Evolutionary conservation across 2,888 invertebrate genomes (phyloP).

Genomic region (Macaria notata): DNA sequence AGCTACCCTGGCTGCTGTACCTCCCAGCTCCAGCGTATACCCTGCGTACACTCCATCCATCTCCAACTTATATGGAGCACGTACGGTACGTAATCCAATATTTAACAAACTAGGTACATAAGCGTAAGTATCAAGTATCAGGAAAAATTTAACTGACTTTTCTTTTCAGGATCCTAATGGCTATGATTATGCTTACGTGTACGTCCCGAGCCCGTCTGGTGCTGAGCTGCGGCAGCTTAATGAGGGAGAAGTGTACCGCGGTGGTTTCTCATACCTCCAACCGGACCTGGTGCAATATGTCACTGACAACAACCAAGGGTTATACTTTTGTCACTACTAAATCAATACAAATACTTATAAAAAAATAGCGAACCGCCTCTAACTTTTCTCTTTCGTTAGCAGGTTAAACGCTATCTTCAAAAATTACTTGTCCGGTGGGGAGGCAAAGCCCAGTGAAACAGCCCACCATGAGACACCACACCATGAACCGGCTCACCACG

Average conservation of each 20-base stretch:
- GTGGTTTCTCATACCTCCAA: conserved; percentile 78
- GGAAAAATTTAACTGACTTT: background rate
- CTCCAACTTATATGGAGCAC: conserved; percentile 42
- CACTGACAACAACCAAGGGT: conserved; percentile 78
- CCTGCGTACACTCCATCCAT: conserved; percentile 47
- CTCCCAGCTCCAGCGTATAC: conserved; percentile 45
- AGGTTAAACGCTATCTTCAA: conserved; percentile 73
- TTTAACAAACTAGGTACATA: no score
- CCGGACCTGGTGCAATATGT: conserved; percentile 79
- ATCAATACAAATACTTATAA: conserved; percentile 10
- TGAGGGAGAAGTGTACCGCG: conserved; percentile 77
- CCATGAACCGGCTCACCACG: conserved; percentile 11
- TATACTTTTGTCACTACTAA: conserved; percentile 31
- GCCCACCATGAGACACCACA: conserved; percentile 2
- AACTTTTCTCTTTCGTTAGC: conserved; percentile 21
- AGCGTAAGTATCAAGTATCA: no score
- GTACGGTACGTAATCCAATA: conserved; percentile 9
- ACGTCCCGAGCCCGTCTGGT: conserved; percentile 73
- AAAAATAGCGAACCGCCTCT: conserved; percentile 8
- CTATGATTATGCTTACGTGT: conserved; percentile 78
- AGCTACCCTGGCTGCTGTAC: conserved; percentile 43
- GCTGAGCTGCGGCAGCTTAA: conserved; percentile 77
- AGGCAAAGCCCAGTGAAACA: conserved; percentile 25
- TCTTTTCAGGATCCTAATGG: conserved; percentile 48
- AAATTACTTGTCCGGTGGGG: conserved; percentile 52